A percentile compares a stretch with the other conserved stretches of the same genome.
Evolutionary conservation across 2,113 vertebrate genomes (phyloP).

Genomic region (Crotophaga sulcirostris): DNA sequence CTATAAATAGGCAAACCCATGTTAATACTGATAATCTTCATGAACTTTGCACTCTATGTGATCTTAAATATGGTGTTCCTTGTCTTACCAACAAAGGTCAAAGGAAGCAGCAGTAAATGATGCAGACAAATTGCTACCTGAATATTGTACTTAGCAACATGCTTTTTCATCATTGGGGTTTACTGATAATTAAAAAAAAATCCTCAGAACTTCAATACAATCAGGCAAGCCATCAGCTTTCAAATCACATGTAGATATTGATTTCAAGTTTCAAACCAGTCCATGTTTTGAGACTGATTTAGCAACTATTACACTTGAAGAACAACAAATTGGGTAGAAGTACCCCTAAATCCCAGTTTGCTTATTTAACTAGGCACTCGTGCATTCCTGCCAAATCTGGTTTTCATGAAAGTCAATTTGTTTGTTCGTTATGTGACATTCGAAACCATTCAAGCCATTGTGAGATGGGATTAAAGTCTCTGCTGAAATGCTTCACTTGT

Average conservation of each 20-base stretch:
- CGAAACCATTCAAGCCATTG: constrained; percentile 68
- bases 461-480: constrained; percentile 54
- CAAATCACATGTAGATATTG: not conserved
- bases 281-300: constrained; percentile 52
- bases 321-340: constrained; percentile 49
- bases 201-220: not conserved
- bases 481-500: constrained; percentile 45
- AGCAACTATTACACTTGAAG: constrained; percentile 52
- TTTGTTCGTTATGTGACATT: constrained; percentile 73
- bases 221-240: not conserved
- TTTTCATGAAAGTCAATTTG: constrained; percentile 71
- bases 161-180: not conserved
- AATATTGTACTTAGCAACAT: not conserved
- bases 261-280: constrained; percentile 42
- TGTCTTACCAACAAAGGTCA: not conserved
- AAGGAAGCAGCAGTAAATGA: not conserved
- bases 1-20: not conserved
- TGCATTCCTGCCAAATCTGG: constrained; percentile 62
- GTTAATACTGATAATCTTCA: not conserved
- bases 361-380: constrained; percentile 66
- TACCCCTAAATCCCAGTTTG: constrained; percentile 32
- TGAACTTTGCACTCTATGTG: not conserved
- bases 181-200: not conserved
- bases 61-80: not conserved
- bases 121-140: not conserved